phyloP scores from a whole-genome alignment of 2,113 vertebrate species.

The Daboia siamensis region DNA sequence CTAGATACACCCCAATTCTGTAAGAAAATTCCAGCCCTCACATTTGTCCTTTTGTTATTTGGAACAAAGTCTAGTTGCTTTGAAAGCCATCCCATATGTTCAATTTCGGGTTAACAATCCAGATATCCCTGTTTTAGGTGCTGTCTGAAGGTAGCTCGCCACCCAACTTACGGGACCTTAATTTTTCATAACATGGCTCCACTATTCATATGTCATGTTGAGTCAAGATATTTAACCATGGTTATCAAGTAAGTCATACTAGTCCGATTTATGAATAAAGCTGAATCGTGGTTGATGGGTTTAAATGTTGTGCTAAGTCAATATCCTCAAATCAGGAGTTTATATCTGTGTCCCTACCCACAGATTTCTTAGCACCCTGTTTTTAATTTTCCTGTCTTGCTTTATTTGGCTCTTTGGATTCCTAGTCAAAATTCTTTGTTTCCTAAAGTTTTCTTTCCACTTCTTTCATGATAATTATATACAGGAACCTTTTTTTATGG shows the following conservation, averaged over 20 bases:
- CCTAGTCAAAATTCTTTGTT: background rate
- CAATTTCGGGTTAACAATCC: background rate
- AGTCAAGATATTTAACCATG: background rate
- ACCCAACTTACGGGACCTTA: background rate
- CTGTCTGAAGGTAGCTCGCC: background rate
- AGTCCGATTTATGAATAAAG: background rate
- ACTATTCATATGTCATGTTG: background rate
- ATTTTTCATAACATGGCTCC: background rate
- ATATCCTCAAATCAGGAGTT: background rate
- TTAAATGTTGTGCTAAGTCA: background rate
- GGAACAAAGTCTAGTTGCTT: background rate
- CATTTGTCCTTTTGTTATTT: background rate
- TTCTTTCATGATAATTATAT: background rate
- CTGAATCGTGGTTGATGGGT: background rate
- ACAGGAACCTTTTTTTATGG: background rate
- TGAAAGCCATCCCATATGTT: background rate
- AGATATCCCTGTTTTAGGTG: background rate
- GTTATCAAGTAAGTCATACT: background rate
- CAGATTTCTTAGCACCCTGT: background rate
- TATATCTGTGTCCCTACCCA: background rate
- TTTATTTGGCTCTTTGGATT: background rate
- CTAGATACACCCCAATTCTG: background rate
- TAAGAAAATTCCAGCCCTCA: background rate
- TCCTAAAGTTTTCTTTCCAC: background rate
- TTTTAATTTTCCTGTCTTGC: background rate